Conservation (phyloP, 2,797 vertebrate genomes). For the Acropternis orthonyx region DNA sequence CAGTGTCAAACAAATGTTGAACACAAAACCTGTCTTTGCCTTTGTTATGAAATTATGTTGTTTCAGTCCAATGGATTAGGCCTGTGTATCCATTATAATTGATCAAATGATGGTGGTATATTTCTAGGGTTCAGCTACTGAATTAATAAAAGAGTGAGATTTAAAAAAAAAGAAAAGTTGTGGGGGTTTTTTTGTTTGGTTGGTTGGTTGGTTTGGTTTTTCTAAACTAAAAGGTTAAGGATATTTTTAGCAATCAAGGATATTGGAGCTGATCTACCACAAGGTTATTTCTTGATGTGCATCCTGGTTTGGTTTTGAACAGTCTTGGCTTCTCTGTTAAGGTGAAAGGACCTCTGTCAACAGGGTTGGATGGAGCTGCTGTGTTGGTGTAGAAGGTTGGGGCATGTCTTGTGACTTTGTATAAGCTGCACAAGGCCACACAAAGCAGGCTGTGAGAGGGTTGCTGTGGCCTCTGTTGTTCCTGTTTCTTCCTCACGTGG, state of each 20-base stretch:
- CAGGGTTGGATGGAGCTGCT: background rate
- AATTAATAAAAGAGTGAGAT: background rate
- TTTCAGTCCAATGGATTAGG: background rate
- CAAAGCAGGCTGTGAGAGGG: background rate
- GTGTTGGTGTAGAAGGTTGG: accelerated
- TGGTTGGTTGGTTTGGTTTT: too few species aligned
- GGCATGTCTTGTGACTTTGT: background rate
- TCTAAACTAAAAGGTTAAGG: background rate
- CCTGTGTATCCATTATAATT: background rate
- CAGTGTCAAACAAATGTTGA: background rate
- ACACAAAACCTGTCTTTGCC: background rate
- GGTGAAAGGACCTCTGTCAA: background rate
- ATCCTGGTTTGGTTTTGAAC: background rate
- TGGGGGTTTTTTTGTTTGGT: background rate
- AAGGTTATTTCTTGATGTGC: background rate
- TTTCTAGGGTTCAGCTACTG: background rate
- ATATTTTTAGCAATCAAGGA: background rate
- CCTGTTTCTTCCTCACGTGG: background rate
- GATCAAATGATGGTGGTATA: background rate
- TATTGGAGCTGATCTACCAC: background rate
- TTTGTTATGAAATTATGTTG: background rate
- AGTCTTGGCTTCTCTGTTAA: background rate
- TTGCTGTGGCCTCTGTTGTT: background rate
- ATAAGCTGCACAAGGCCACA: background rate
- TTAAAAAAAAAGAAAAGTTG: background rate